phyloP scores from a whole-genome alignment of 92 coral and sea anemone genomes.

The Actinernus sp. region DNA sequence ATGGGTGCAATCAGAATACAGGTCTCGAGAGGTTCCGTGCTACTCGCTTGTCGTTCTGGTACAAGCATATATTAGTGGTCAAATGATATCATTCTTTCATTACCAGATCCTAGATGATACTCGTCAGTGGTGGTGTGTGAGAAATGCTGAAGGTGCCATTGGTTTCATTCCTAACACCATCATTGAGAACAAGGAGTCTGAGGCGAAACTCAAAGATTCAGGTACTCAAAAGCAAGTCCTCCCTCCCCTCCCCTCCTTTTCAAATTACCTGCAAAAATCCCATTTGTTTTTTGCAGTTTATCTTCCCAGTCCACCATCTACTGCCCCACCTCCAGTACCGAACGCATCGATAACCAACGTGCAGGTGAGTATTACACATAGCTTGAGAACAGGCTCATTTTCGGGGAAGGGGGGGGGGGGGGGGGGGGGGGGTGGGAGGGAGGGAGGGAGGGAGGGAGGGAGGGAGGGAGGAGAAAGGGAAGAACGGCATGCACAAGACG shows the following conservation, averaged over 20 bases:
- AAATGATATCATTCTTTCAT: background rate
- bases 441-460: no score
- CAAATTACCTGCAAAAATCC: background rate
- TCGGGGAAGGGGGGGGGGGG: no score
- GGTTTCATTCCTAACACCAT: slow-evolving; percentile 94
- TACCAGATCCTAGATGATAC: slow-evolving; percentile 85
- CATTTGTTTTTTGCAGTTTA: slow-evolving; percentile 14
- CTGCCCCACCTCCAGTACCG: slow-evolving; percentile 80
- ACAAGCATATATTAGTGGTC: no score
- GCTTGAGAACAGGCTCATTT: no score
- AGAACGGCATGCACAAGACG: no score
- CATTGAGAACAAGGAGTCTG: slow-evolving; percentile 62
- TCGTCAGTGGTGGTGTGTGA: slow-evolving; percentile 99
- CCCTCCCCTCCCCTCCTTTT: slow-evolving; percentile 1
- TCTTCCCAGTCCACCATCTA: slow-evolving; percentile 69
- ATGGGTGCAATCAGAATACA: no score
- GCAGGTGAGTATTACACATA: no score
- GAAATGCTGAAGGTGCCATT: slow-evolving; percentile 83
- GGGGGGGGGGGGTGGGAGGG: no score
- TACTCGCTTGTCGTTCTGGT: no score
- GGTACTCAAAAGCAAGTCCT: slow-evolving; percentile 4
- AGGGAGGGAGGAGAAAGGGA: no score
- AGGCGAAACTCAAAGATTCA: background rate
- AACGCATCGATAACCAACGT: slow-evolving; percentile 17
- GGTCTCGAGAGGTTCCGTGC: no score